Evolutionary conservation across 2,888 invertebrate species (phyloP).

Genomic region (Megaustenia siamemsis): DNA sequence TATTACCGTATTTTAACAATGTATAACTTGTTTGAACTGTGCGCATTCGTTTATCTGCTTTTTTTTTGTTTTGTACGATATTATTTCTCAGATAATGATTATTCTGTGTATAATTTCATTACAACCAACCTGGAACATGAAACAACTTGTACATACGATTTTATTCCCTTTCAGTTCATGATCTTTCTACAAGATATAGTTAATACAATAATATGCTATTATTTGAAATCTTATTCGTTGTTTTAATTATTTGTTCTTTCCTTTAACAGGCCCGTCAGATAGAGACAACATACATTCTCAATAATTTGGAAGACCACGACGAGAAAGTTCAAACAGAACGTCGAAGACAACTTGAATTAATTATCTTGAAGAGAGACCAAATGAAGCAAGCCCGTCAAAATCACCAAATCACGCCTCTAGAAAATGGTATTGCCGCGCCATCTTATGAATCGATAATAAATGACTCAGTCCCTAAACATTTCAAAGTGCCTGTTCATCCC

Average conservation of each 20-base stretch:
- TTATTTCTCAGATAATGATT: too few relatives aligned
- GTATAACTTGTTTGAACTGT: too few relatives aligned
- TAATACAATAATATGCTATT: too few relatives aligned
- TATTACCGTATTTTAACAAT: too few relatives aligned
- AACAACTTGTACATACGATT: too few relatives aligned
- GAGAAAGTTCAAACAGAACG: slow-evolving; percentile 67
- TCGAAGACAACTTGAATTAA: slow-evolving; percentile 66
- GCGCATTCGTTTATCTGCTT: too few relatives aligned
- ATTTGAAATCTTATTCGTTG: too few relatives aligned
- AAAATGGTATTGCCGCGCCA: slow-evolving; percentile 48
- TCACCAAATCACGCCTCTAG: slow-evolving; percentile 57
- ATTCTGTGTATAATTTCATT: too few relatives aligned
- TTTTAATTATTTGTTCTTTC: not conserved
- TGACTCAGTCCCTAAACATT: not conserved
- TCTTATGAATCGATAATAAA: not conserved
- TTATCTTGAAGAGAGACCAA: slow-evolving; percentile 67
- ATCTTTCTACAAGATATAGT: too few relatives aligned
- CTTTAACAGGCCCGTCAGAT: slow-evolving; percentile 63
- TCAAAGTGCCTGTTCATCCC: slow-evolving; percentile 40
- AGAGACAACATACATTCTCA: slow-evolving; percentile 70
- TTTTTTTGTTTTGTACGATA: too few relatives aligned
- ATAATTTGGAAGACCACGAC: slow-evolving; percentile 68
- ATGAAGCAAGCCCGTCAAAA: slow-evolving; percentile 60
- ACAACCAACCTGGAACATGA: too few relatives aligned
- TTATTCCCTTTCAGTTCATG: too few relatives aligned